phyloP scores from a whole-genome alignment of 2,888 invertebrate species.

The Amphipyra tragopoginis region DNA sequence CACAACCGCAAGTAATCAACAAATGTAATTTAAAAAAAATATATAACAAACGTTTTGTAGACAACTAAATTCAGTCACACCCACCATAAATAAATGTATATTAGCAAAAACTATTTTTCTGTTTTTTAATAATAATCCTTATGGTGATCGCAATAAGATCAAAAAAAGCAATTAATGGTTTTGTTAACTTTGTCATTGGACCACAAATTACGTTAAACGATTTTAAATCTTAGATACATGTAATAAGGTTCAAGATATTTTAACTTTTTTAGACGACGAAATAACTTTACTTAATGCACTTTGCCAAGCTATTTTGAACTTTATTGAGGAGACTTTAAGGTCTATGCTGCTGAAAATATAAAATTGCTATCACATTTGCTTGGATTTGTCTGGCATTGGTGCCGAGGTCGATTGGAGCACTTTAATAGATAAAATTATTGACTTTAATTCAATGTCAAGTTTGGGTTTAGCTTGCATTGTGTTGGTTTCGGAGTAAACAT shows the following conservation, averaged over 20 bases:
- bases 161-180: background rate
- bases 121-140: conserved; percentile 4
- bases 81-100: too few relatives aligned
- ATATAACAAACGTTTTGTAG: background rate
- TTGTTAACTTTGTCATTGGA: conserved; percentile 22
- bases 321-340: accelerated
- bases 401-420: conserved; percentile 45
- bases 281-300: background rate
- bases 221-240: conserved; percentile 21
- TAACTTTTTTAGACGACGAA: background rate
- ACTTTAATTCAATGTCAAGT: conserved; percentile 58
- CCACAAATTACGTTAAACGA: conserved; percentile 14
- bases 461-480: conserved; percentile 32
- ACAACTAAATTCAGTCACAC: conserved; percentile 28
- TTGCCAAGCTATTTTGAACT: conserved; percentile 6
- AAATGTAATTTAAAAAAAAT: too few relatives aligned
- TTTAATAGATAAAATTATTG: conserved; percentile 47
- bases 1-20: too few relatives aligned
- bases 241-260: conserved; percentile 1
- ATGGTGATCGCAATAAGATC: conserved; percentile 1
- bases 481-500: conserved; percentile 14
- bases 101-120: background rate
- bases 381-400: conserved; percentile 55
- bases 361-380: conserved; percentile 25
- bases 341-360: conserved; percentile 4